Conservation (phyloP, 35 echinoderm and acorn worm genomes). For the Heliocidaris tuberculata region DNA sequence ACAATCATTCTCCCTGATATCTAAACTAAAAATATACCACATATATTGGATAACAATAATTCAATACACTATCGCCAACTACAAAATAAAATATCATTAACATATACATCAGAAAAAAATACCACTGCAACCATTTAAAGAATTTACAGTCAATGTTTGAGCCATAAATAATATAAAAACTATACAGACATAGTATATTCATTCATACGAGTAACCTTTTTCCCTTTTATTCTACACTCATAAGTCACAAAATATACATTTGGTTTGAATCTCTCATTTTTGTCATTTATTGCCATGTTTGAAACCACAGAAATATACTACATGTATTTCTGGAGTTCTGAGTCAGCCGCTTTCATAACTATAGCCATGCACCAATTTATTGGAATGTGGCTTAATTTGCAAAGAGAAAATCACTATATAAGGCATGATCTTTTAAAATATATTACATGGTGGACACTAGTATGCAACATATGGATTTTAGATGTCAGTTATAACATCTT, state of each 20-base stretch:
- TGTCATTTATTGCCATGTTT: neutral
- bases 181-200: neutral
- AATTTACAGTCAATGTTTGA: neutral
- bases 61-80: neutral
- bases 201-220: neutral
- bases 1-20: neutral
- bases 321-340: neutral
- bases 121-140: neutral
- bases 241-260: neutral
- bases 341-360: neutral
- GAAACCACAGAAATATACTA: neutral
- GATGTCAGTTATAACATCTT: too few relatives aligned
- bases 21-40: neutral
- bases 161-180: constrained; percentile 8
- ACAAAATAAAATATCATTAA: neutral
- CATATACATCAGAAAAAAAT: neutral
- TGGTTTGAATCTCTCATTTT: neutral
- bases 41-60: neutral
- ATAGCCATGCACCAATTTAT: neutral
- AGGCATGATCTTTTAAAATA: neutral
- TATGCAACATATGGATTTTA: neutral
- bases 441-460: neutral
- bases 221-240: neutral
- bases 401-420: neutral
- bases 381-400: neutral